phyloP scores from a whole-genome alignment of 2,888 invertebrate species.

The Toxonevra muliebris region DNA sequence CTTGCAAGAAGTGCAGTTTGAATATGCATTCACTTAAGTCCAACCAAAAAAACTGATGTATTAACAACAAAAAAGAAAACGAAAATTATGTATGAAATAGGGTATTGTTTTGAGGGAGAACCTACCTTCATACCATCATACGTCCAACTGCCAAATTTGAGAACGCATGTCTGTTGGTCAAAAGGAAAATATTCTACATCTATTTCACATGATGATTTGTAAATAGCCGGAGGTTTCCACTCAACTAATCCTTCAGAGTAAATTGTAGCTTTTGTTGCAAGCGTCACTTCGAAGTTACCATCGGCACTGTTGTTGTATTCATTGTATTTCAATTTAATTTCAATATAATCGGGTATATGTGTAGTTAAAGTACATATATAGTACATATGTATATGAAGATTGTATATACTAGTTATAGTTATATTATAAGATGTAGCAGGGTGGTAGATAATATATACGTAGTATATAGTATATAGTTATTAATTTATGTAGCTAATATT shows the following conservation, averaged over 20 bases:
- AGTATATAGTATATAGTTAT: no score
- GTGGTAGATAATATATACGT: no score
- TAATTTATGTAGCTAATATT: no score
- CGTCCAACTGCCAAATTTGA: slow-evolving; percentile 98
- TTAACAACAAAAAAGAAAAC: no score
- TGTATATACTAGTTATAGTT: background rate
- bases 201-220: slow-evolving; percentile 96
- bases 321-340: background rate
- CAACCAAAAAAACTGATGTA: no score
- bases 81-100: background rate
- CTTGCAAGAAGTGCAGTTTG: no score
- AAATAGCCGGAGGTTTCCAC: slow-evolving; percentile 98
- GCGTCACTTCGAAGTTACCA: slow-evolving; percentile 94
- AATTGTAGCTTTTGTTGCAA: slow-evolving; percentile 93
- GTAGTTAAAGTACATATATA: background rate
- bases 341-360: background rate
- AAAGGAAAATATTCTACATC: slow-evolving; percentile 97
- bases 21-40: no score
- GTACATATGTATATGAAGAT: background rate
- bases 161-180: slow-evolving; percentile 96
- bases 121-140: slow-evolving; percentile 97
- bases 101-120: slow-evolving; percentile 37
- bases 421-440: no score
- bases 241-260: slow-evolving; percentile 92
- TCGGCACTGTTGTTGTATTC: slow-evolving; percentile 76